Evolutionary conservation across 2,113 vertebrate genomes (phyloP).

Genomic region (Vidua chalybeata): DNA sequence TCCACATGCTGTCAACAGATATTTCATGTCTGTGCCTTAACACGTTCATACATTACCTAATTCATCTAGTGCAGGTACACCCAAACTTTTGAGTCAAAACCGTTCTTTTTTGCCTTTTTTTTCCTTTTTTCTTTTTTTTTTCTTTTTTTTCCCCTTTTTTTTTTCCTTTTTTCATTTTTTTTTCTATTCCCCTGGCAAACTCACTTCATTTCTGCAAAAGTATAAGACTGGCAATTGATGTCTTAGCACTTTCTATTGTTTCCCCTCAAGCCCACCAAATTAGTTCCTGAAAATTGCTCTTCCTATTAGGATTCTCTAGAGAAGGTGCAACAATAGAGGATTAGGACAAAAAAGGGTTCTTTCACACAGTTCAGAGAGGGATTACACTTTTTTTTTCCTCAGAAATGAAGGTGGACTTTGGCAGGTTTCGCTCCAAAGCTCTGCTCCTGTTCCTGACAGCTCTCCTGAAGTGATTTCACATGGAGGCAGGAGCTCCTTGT

Average conservation of each 20-base stretch:
- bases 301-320: not conserved
- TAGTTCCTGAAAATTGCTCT: not conserved
- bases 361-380: accelerated
- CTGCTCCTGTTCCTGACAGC: not conserved
- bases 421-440: not conserved
- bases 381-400: not conserved
- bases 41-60: not conserved
- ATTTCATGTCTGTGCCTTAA: not conserved
- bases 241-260: not conserved
- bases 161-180: no score
- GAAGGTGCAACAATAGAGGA: not conserved
- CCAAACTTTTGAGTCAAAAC: accelerated
- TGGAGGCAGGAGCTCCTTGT: not conserved
- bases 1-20: not conserved
- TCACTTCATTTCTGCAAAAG: not conserved
- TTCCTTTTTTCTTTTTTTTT: no score
- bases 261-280: not conserved
- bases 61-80: not conserved
- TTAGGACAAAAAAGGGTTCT: not conserved
- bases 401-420: not conserved
- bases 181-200: not conserved
- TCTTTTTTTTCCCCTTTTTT: no score
- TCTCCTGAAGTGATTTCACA: not conserved
- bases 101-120: accelerated
- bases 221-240: not conserved